These are phyloP conservation scores for Tyrannus savana DNA, from an alignment of 2,113 vertebrate species.

Conservation along the genomic window DNA sequence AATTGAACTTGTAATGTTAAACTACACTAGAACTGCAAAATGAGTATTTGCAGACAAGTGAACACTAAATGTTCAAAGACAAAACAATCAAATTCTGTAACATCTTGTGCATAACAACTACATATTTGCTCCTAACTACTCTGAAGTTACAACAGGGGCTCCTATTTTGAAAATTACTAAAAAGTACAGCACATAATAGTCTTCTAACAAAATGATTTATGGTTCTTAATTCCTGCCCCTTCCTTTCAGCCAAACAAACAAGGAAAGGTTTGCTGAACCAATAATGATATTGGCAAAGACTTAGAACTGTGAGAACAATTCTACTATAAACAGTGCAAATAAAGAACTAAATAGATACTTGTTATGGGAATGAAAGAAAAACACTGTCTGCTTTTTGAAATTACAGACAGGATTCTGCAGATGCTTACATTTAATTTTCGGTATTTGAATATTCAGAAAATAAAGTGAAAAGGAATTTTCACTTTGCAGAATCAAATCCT, in stretches of 20 bases:
- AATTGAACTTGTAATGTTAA: neutral
- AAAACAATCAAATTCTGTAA: neutral
- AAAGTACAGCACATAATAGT: neutral
- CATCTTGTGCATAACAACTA: neutral
- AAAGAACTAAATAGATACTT: neutral
- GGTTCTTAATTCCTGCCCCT: neutral
- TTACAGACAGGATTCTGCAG: neutral
- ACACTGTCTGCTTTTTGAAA: neutral
- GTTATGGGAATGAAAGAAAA: neutral
- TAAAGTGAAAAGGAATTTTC: neutral
- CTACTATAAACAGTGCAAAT: neutral
- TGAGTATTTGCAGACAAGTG: neutral
- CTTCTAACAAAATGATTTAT: constrained; percentile 5
- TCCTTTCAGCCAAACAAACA: constrained; percentile 28
- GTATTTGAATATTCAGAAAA: neutral
- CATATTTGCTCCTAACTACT: neutral
- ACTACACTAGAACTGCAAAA: neutral
- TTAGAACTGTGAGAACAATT: neutral
- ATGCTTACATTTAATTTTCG: neutral
- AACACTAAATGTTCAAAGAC: neutral
- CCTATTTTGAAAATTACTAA: constrained; percentile 7
- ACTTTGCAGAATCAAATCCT: neutral
- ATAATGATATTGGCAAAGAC: constrained; percentile 18
- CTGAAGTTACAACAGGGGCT: neutral
- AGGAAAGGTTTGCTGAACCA: constrained; percentile 32